Base-by-base conservation (phyloP, 1,140 invertebrate genomes). In the Linepithema humile region DNA sequence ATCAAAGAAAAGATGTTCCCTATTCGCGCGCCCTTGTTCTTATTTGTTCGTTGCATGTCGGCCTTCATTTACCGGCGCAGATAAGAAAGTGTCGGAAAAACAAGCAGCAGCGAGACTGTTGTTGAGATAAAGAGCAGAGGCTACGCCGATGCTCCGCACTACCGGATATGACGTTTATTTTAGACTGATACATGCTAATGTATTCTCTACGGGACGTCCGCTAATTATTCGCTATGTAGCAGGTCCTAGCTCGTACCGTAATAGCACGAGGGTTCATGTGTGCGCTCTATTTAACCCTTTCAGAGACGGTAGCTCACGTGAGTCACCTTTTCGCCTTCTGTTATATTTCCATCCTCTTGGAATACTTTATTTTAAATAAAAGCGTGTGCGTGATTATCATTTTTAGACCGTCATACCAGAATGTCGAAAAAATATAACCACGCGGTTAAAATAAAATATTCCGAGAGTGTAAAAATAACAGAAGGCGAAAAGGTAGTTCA, bases 181-280 rank as follows among this genome's bases (percentile, higher is more conserved):
- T 83, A 65, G 62, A 70, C 74, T 84, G 69, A 90, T 89, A 77
- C 57, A 88, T 82, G 83, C 75, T 90, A 88, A 90, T 88, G 55
- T 84, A 89, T 88, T 85, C 89, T 60, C 77, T 50, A 29, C 48
- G 60, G 72, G 70, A 73, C 32, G 72, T 69, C 74, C 55, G 83
- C 60, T 88, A 88, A 88, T 88, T 88, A 85, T 85, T 82, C 83
- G 38, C 82, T 38, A 82, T 82, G 32, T 69, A 69, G 53, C 82
- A 17, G n/a, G 26, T 62, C n/a, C 38, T 23, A 17, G 15, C 32
- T 43, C 38, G 45, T 55, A 43, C 29, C 29, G 74, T 43, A 64
- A 35, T 50, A 17, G 17, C 69, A 29, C 43, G 57, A 75, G 17
- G 23, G 45, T 60, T 43, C 23, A 48, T n/a, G 40, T 40, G 26